A percentile compares a stretch with the other conserved stretches of the same genome.
phyloP scores from a whole-genome alignment of 1,140 invertebrate species.

The fruit fly (Drosophila melanogaster) region DNA sequence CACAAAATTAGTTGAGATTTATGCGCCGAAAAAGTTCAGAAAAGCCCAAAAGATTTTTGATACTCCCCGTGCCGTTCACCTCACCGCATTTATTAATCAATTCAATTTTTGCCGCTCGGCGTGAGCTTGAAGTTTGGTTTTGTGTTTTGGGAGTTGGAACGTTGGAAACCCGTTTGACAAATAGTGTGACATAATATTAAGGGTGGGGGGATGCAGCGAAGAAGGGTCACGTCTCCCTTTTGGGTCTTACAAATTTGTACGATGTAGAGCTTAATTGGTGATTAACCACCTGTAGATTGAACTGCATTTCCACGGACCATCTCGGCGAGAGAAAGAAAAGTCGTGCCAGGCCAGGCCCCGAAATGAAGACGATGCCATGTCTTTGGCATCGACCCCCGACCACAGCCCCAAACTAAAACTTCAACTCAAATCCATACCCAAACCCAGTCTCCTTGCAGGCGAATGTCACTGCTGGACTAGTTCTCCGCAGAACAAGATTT shows the following conservation, averaged over 20 bases:
- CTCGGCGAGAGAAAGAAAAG: constrained; percentile 34
- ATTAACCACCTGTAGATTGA: constrained; percentile 82
- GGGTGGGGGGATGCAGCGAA: constrained; percentile 21
- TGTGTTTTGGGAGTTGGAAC: neutral
- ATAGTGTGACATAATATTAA: constrained; percentile 74
- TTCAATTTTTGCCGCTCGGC: constrained; percentile 72
- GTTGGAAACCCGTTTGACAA: constrained; percentile 65
- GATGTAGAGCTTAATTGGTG: constrained; percentile 83
- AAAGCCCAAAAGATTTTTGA: constrained; percentile 28
- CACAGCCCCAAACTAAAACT: neutral
- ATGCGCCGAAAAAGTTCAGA: constrained; percentile 51
- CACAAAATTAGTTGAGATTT: constrained; percentile 81
- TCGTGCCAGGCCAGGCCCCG: constrained; percentile 63
- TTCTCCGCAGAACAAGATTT: constrained; percentile 65
- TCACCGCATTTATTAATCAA: constrained; percentile 73
- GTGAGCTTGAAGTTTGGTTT: constrained; percentile 34
- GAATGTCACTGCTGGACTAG: constrained; percentile 51
- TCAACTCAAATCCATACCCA: constrained; percentile 42
- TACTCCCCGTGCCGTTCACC: neutral
- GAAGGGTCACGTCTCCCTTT: constrained; percentile 47
- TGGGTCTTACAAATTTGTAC: constrained; percentile 76
- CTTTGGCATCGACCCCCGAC: constrained; percentile 17
- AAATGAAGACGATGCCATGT: constrained; percentile 70
- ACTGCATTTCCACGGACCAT: constrained; percentile 56
- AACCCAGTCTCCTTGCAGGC: constrained; percentile 40